Conservation (phyloP, 1,140 invertebrate species). For the Drosophila cardini region DNA sequence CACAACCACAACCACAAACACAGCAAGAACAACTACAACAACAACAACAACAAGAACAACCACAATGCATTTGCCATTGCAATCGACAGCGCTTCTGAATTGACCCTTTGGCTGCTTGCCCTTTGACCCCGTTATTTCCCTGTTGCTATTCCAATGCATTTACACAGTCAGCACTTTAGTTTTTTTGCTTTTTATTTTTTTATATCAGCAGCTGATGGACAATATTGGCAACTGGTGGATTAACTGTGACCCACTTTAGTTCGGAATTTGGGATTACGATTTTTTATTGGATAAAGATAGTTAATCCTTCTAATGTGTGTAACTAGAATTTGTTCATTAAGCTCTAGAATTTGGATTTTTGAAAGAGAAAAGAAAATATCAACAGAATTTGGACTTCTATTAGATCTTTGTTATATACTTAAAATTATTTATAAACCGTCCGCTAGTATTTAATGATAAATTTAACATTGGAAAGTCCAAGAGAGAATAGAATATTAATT, state of each 20-base stretch:
- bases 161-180: slow-evolving; percentile 14
- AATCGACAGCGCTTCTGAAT: slow-evolving; percentile 18
- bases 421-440: too few relatives aligned
- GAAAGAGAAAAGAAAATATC: too few relatives aligned
- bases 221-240: slow-evolving; percentile 14
- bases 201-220: slow-evolving; percentile 21
- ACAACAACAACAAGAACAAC: slow-evolving; percentile 4
- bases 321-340: not conserved
- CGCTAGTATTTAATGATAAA: too few relatives aligned
- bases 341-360: too few relatives aligned
- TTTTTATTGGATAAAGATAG: not conserved
- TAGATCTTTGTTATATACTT: too few relatives aligned
- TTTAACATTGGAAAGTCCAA: too few relatives aligned
- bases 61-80: slow-evolving; percentile 8
- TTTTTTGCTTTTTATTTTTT: slow-evolving; percentile 1
- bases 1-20: not conserved
- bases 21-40: slow-evolving; percentile 30
- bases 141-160: not conserved
- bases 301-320: not conserved
- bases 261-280: not conserved
- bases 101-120: slow-evolving; percentile 9
- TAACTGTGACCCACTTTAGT: slow-evolving; percentile 9
- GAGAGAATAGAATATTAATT: too few relatives aligned
- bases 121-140: slow-evolving; percentile 9
- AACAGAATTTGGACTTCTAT: too few relatives aligned